phyloP scores from a whole-genome alignment of 2,113 vertebrate species.

The Hyla sarda region DNA sequence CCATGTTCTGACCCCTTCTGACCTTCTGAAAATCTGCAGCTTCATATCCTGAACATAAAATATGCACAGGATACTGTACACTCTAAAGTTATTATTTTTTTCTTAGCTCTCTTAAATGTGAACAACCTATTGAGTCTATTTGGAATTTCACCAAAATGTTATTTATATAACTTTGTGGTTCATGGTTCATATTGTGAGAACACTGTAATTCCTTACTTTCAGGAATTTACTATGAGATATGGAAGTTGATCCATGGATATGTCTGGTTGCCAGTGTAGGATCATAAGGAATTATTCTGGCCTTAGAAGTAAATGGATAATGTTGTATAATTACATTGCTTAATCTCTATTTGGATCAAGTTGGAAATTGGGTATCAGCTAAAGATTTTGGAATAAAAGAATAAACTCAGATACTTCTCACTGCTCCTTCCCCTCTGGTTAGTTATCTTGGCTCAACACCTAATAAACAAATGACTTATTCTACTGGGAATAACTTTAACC shows the following conservation, averaged over 20 bases:
- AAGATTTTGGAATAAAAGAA: not conserved
- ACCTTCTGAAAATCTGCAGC: too few species aligned
- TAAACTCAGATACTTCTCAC: too few species aligned
- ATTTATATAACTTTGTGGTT: not conserved
- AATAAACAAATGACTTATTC: too few species aligned
- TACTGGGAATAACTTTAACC: too few species aligned
- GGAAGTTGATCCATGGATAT: not conserved
- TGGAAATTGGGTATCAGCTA: not conserved
- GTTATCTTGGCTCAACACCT: too few species aligned
- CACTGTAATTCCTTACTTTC: not conserved
- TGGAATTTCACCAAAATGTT: not conserved
- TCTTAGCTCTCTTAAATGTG: not conserved
- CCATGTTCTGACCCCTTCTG: too few species aligned
- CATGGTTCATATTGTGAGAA: not conserved
- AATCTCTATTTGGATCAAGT: not conserved
- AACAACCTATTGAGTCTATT: not conserved
- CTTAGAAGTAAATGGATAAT: not conserved
- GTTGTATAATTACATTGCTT: not conserved
- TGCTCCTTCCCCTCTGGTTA: too few species aligned
- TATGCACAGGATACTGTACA: too few species aligned
- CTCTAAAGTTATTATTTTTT: too few species aligned
- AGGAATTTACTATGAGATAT: not conserved
- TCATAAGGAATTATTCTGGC: not conserved
- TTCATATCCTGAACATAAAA: too few species aligned
- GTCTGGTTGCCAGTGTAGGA: not conserved